Evolutionary conservation across 2,113 vertebrate genomes (phyloP).

Genomic region (Trematocara stigmaticum): DNA sequence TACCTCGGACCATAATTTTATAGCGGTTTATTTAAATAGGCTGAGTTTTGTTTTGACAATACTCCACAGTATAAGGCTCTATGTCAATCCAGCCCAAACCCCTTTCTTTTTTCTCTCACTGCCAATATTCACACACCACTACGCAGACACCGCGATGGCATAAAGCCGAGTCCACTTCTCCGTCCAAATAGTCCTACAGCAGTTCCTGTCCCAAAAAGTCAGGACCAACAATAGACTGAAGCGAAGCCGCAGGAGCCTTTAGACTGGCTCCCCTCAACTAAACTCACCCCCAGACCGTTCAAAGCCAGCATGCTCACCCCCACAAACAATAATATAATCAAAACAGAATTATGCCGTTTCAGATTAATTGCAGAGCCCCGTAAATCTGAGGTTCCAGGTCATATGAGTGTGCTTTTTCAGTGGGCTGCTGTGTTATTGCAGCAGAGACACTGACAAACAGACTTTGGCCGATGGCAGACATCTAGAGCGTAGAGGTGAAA

Average conservation of each 20-base stretch:
- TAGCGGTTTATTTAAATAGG: slow-evolving; percentile 60
- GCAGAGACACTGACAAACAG: slow-evolving; percentile 19
- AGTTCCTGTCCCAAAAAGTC: slow-evolving; percentile 28
- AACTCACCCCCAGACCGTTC: slow-evolving; percentile 23
- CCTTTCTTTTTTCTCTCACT: slow-evolving; percentile 23
- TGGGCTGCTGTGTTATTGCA: neutral
- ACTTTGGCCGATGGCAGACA: neutral
- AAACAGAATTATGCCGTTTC: slow-evolving; percentile 51
- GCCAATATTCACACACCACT: slow-evolving; percentile 56
- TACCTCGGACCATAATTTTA: slow-evolving; percentile 22
- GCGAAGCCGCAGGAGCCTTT: slow-evolving; percentile 33
- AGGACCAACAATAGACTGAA: slow-evolving; percentile 32
- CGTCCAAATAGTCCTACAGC: slow-evolving; percentile 32
- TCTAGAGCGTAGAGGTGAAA: slow-evolving; percentile 26
- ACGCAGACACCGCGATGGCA: slow-evolving; percentile 12
- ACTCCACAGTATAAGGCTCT: slow-evolving; percentile 55
- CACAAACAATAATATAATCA: slow-evolving; percentile 45
- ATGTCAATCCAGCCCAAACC: slow-evolving; percentile 48
- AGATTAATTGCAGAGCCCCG: slow-evolving; percentile 45
- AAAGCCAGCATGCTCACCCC: slow-evolving; percentile 29
- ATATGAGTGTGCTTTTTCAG: neutral
- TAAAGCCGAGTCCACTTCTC: slow-evolving; percentile 24
- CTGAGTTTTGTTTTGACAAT: slow-evolving; percentile 59
- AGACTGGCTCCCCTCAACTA: neutral
- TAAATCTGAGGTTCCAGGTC: slow-evolving; percentile 25